Evolutionary conservation across 2,888 invertebrate species (phyloP), one percentile per base, ranked within the genome.

Genomic region (Noctua comes): DNA sequence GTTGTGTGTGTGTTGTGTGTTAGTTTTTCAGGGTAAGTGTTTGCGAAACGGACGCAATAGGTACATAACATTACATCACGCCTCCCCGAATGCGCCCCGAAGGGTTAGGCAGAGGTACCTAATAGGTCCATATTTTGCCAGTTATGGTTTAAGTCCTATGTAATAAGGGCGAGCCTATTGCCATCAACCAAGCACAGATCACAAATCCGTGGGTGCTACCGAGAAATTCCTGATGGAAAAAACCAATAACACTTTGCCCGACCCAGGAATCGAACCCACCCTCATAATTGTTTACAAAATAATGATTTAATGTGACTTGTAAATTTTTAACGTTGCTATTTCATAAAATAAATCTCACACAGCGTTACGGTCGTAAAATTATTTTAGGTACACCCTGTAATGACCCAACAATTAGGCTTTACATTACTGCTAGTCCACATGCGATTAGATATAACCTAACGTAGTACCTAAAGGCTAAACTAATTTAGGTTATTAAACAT

Each of bases 381-480:
- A 64, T 66, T 64, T 73, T 51, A 82, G 59, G 68, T 82, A 73
- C 62, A 73, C 62, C 77, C 68, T 79, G 78, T 86, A 79, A 84
- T 82, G 69, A 57, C 68, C 73, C 65, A 86, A 80, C 78, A 83
- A 82, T 86, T 89, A 85, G 78, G 43, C 66, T 72, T 27, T 70
- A 75, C 78, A 76, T 74, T 86, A 88, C 75, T 68, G 70, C 77
- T 74, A 36, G 46, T n/a, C 21, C 68, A 82, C 86, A 89, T 85
- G 86, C 88, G 59, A 89, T 65, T 70, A 65, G 18, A 68, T 68
- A 68, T 72, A 74, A 27, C 18, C 66, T 80, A 73, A 36, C 69
- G 3, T 11, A 71, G 24, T 65, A 36, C 36, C 36, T 75, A 75
- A 70, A 68, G 1, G 16, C n/a, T 48, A 27, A 59, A 71, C 8